Conservation (phyloP, 2,797 vertebrate species). For the Epinephelus awoara region DNA sequence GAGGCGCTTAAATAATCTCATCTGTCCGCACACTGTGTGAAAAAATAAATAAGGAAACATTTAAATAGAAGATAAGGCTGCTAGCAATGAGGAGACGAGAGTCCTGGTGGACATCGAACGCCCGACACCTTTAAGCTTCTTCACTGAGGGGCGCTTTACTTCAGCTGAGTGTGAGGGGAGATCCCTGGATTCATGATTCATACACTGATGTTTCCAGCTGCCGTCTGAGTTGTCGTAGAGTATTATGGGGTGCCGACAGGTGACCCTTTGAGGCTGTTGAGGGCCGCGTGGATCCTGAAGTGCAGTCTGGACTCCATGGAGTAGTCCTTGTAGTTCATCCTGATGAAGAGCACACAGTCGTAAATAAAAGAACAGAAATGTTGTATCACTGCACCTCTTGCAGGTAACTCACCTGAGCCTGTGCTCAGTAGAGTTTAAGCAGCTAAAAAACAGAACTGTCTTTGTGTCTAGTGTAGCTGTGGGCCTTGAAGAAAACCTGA, state of each 20-base stretch:
- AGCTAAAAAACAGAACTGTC: neutral
- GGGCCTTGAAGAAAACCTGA: neutral
- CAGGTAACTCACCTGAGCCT: too few relatives aligned
- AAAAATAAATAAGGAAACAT: constrained; percentile 46
- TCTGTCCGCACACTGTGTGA: neutral
- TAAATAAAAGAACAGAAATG: too few relatives aligned
- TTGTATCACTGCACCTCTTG: too few relatives aligned
- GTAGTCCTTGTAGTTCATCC: constrained; percentile 97
- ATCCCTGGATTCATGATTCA: neutral
- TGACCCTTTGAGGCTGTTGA: constrained; percentile 89
- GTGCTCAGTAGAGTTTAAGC: too few relatives aligned
- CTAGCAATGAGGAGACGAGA: neutral
- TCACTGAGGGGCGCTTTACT: neutral
- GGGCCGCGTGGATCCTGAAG: constrained; percentile 96
- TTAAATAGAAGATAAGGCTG: neutral
- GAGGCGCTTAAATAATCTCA: constrained; percentile 28
- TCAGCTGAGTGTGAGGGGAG: neutral
- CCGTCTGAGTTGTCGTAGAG: neutral
- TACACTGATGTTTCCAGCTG: neutral
- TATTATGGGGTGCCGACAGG: constrained; percentile 85
- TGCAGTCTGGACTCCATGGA: constrained; percentile 98
- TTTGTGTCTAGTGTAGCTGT: neutral
- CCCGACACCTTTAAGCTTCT: neutral
- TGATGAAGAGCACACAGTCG: constrained; percentile 53
- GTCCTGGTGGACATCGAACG: neutral